A percentile compares a stretch with the other conserved stretches of the same genome.
Conservation (phyloP, 2,797 vertebrate species). For the Anniella stebbinsi region DNA sequence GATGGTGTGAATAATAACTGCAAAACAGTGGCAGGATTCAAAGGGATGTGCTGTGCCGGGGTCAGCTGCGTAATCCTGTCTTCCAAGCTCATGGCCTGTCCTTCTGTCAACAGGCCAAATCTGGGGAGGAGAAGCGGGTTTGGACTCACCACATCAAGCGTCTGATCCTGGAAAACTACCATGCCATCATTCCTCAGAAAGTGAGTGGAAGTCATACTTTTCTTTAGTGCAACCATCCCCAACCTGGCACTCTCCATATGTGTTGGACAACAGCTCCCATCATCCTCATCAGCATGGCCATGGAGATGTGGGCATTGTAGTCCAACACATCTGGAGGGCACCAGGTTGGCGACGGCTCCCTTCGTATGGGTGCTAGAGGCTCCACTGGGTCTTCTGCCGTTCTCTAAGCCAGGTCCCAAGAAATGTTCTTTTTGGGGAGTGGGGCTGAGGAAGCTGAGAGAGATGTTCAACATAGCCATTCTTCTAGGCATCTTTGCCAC, state of each 20-base stretch:
- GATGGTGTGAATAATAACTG: background rate
- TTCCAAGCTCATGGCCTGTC: background rate
- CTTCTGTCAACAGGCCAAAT: conserved; percentile 85
- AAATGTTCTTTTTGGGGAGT: background rate
- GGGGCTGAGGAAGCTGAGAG: too few species aligned
- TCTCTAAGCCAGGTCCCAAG: background rate
- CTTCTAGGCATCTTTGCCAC: background rate
- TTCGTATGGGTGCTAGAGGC: background rate
- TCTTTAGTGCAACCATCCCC: background rate
- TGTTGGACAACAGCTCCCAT: too few species aligned
- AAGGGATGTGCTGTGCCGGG: background rate
- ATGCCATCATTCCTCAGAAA: conserved; percentile 91
- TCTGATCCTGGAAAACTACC: conserved; percentile 97
- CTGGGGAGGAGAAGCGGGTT: conserved; percentile 90
- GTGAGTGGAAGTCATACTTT: conserved; percentile 70
- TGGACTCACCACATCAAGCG: conserved; percentile 98
- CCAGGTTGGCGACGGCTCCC: too few species aligned
- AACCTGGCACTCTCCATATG: too few species aligned
- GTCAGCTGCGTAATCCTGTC: background rate
- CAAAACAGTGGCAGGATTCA: background rate
- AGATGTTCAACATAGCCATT: background rate
- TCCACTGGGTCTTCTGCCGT: background rate
- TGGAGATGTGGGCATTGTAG: too few species aligned
- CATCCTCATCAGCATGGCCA: too few species aligned
- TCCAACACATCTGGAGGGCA: too few species aligned